Evolutionary conservation across 2,888 invertebrate species (phyloP).

Genomic region (Heliconius erato): DNA sequence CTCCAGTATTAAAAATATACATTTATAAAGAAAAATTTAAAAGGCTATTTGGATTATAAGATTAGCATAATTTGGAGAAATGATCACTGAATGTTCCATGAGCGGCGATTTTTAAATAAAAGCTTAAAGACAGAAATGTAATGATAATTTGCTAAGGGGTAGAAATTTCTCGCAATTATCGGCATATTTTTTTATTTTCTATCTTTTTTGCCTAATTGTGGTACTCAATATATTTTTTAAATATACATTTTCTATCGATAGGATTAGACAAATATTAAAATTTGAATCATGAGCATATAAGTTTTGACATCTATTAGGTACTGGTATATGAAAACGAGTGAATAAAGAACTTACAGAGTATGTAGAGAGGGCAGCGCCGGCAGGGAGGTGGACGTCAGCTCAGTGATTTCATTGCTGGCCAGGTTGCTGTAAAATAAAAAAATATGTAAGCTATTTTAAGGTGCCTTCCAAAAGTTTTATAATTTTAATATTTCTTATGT

Average conservation of each 20-base stretch:
- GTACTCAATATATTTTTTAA: background rate
- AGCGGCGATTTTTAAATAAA: background rate
- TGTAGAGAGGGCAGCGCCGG: conserved; percentile 89
- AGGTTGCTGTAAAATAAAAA: conserved; percentile 87
- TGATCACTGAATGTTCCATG: background rate
- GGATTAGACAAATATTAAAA: no score
- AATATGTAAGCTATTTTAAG: background rate
- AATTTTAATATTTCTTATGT: no score
- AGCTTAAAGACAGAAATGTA: background rate
- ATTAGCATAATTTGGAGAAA: background rate
- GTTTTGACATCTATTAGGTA: no score
- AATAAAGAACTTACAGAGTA: conserved; percentile 90
- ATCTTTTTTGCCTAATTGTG: background rate
- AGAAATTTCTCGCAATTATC: background rate
- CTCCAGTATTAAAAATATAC: background rate
- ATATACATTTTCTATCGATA: background rate
- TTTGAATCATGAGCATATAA: no score
- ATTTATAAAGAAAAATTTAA: background rate
- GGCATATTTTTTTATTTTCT: background rate
- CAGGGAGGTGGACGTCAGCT: conserved; percentile 89
- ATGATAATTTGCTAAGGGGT: background rate
- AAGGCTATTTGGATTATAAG: background rate
- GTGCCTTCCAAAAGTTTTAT: background rate
- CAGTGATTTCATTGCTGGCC: conserved; percentile 90
- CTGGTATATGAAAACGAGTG: background rate